Conservation (phyloP, 1,140 invertebrate species). For the Hypothenemus hampei region DNA sequence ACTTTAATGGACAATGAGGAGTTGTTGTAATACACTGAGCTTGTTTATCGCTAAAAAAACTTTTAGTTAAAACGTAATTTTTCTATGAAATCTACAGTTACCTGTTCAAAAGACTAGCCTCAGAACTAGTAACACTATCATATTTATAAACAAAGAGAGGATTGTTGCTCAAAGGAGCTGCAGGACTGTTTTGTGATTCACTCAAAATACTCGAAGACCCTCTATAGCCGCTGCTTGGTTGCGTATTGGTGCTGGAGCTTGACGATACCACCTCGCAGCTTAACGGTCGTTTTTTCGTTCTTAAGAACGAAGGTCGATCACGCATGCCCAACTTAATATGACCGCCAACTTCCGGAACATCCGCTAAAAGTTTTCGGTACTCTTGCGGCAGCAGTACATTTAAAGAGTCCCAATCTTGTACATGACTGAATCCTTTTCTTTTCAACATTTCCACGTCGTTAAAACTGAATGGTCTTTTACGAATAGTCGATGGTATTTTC, state of each 20-base stretch:
- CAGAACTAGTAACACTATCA: slow-evolving; percentile 67
- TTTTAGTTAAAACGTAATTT: neutral
- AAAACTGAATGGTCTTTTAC: slow-evolving; percentile 70
- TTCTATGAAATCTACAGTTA: neutral
- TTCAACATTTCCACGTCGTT: slow-evolving; percentile 76
- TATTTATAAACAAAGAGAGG: slow-evolving; percentile 77
- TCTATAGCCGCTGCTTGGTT: slow-evolving; percentile 76
- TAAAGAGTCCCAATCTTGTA: slow-evolving; percentile 87
- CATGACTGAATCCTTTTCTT: slow-evolving; percentile 73
- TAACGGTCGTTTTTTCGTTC: slow-evolving; percentile 52
- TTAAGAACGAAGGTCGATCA: slow-evolving; percentile 62
- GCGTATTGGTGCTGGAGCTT: slow-evolving; percentile 70
- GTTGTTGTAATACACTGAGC: slow-evolving; percentile 46
- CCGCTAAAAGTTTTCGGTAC: slow-evolving; percentile 66
- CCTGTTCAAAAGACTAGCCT: slow-evolving; percentile 53
- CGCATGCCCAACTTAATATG: slow-evolving; percentile 51
- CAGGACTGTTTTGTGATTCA: slow-evolving; percentile 62
- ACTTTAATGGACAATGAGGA: slow-evolving; percentile 58
- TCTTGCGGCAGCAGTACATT: slow-evolving; percentile 79
- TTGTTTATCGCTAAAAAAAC: slow-evolving; percentile 47
- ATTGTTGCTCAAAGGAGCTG: slow-evolving; percentile 54
- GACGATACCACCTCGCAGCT: slow-evolving; percentile 63
- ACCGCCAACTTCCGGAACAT: slow-evolving; percentile 68
- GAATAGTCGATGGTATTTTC: slow-evolving; percentile 37
- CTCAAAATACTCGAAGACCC: slow-evolving; percentile 80